These are phyloP conservation scores for Protaetia brevitarsis DNA, from an alignment of 1,140 invertebrate species.

Conservation along the genomic window DNA sequence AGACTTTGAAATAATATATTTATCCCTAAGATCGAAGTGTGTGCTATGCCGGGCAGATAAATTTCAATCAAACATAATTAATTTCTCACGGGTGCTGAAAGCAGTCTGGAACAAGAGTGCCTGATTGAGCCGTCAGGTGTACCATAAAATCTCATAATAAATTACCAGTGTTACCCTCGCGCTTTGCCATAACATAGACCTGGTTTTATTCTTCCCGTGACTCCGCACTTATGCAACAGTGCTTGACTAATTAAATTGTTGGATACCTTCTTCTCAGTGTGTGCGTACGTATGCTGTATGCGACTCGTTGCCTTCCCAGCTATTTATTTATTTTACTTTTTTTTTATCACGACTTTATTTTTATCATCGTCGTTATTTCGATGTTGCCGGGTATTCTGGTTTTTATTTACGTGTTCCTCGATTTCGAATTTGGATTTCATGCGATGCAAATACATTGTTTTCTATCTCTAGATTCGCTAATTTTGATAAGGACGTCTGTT, in stretches of 20 bases:
- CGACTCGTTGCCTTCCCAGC: background rate
- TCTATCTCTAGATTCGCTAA: background rate
- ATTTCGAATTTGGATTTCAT: background rate
- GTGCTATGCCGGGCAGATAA: slow-evolving; percentile 32
- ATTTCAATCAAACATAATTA: slow-evolving; percentile 46
- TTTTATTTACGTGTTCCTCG: background rate
- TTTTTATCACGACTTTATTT: slow-evolving; percentile 8
- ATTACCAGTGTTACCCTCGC: slow-evolving; percentile 41
- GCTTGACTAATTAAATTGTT: slow-evolving; percentile 24
- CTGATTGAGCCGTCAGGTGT: slow-evolving; percentile 43
- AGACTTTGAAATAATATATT: slow-evolving; percentile 13
- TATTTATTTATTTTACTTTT: background rate
- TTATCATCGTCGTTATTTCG: slow-evolving; percentile 2
- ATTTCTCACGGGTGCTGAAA: slow-evolving; percentile 45
- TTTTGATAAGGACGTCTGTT: background rate
- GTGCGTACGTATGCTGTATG: background rate
- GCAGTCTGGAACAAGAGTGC: slow-evolving; percentile 41
- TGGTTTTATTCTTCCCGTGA: slow-evolving; percentile 19
- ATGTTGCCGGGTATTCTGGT: background rate
- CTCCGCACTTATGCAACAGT: slow-evolving; percentile 22
- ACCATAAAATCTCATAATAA: slow-evolving; percentile 41
- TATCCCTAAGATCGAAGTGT: slow-evolving; percentile 1
- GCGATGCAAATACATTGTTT: background rate
- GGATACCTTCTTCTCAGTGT: slow-evolving; percentile 2
- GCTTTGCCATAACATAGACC: slow-evolving; percentile 19